phyloP scores from a whole-genome alignment of 2,888 invertebrate genomes.

The Xanthostigma xanthostigma region DNA sequence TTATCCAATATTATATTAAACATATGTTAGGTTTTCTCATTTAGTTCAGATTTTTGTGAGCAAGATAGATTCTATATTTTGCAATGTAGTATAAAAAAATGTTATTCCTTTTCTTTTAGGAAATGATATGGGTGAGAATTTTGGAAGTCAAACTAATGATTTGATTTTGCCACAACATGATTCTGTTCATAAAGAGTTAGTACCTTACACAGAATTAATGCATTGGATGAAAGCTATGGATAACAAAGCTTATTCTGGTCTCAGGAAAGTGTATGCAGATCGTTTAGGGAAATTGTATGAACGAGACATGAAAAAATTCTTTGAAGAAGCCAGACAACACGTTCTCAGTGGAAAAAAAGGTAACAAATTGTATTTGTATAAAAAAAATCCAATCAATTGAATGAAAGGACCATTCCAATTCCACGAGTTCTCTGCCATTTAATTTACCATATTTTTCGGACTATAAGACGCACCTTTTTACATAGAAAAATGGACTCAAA shows the following conservation, averaged over 20 bases:
- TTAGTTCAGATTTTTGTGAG: not conserved
- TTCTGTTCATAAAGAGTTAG: slow-evolving; percentile 71
- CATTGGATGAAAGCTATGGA: slow-evolving; percentile 83
- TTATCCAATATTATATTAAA: not conserved
- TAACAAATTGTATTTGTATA: too few relatives aligned
- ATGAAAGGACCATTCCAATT: too few relatives aligned
- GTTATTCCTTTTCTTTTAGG: slow-evolving; percentile 27
- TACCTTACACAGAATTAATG: slow-evolving; percentile 80
- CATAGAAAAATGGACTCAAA: too few relatives aligned
- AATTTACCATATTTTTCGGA: too few relatives aligned
- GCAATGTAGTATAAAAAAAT: not conserved
- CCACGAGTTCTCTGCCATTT: too few relatives aligned
- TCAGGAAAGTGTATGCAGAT: slow-evolving; percentile 68
- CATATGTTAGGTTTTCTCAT: not conserved
- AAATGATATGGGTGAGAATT: slow-evolving; percentile 53
- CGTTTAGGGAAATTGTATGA: slow-evolving; percentile 81
- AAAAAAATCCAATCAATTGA: too few relatives aligned
- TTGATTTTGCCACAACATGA: slow-evolving; percentile 61
- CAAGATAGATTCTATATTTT: not conserved
- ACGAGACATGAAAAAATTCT: slow-evolving; percentile 63
- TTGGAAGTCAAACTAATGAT: slow-evolving; percentile 32
- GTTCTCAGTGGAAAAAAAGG: slow-evolving; percentile 39
- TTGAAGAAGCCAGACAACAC: slow-evolving; percentile 54
- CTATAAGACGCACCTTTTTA: too few relatives aligned
- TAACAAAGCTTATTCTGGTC: slow-evolving; percentile 61